A percentile compares a stretch with the other conserved stretches of the same genome.
Conservation (phyloP, 2,888 invertebrate species). For the Tipula lateralis region DNA sequence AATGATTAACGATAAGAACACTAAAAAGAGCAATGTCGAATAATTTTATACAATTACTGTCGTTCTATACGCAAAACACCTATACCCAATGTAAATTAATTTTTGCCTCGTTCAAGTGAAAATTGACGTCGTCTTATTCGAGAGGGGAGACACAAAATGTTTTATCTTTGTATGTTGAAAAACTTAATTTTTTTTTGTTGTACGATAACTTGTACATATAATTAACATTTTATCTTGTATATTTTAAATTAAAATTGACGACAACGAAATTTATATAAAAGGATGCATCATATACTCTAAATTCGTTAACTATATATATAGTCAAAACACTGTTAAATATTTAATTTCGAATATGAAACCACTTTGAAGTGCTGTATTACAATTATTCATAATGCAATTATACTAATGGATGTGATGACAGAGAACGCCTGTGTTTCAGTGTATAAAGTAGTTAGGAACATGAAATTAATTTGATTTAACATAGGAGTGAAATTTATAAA, state of each 20-base stretch:
- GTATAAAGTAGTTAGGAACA: too few relatives aligned
- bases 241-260: neutral
- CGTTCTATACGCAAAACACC: neutral
- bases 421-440: neutral
- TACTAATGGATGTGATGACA: too few relatives aligned
- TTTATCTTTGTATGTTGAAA: neutral
- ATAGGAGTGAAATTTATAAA: too few relatives aligned
- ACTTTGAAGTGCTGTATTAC: neutral
- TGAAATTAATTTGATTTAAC: too few relatives aligned
- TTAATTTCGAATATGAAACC: neutral
- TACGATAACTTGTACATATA: neutral
- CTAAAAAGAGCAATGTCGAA: neutral
- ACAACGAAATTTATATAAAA: neutral
- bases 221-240: neutral
- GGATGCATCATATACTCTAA: too few relatives aligned
- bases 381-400: neutral
- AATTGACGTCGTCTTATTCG: neutral
- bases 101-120: neutral
- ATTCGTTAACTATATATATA: too few relatives aligned
- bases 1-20: neutral
- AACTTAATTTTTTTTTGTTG: neutral
- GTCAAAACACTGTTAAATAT: too few relatives aligned
- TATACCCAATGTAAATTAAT: neutral
- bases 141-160: neutral
- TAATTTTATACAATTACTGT: neutral